These are phyloP conservation scores for Hemicentrotus pulcherrimus DNA, from an alignment of 35 echinoderm and acorn worm genomes.

Conservation along the genomic window DNA sequence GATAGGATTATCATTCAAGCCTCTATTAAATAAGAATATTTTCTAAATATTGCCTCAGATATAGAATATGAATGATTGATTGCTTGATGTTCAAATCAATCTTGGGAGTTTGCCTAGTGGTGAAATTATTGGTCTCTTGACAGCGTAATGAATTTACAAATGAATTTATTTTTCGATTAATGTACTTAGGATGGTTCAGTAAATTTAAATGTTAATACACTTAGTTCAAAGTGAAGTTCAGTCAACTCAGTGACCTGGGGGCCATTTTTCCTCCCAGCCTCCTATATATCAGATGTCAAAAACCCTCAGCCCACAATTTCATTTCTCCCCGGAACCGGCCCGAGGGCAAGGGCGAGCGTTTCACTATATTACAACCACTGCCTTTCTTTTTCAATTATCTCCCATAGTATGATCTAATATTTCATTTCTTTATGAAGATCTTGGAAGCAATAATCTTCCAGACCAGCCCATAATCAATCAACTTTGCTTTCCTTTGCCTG, in stretches of 20 bases:
- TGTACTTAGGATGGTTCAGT: neutral
- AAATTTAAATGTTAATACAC: neutral
- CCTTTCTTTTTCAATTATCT: neutral
- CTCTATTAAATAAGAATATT: too few species aligned
- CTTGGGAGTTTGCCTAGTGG: neutral
- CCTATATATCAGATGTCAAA: constrained; percentile 1
- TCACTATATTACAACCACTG: neutral
- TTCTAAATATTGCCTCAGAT: too few species aligned
- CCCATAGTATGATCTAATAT: neutral
- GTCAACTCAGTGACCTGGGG: neutral
- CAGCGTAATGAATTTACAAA: neutral
- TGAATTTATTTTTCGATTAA: neutral
- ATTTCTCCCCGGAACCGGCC: neutral
- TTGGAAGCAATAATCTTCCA: neutral
- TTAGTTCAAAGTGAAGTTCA: neutral
- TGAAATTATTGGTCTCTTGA: neutral
- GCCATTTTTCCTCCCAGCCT: neutral
- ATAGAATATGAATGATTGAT: neutral
- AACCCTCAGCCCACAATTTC: neutral
- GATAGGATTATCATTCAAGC: too few species aligned
- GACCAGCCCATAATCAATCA: constrained; percentile 9
- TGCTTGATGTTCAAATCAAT: neutral
- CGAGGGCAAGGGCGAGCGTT: neutral
- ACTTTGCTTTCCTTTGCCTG: neutral
- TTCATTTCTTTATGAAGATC: constrained; percentile 4